Base-by-base conservation (phyloP, 2,888 invertebrate species). In the Ormyrus rosae region DNA sequence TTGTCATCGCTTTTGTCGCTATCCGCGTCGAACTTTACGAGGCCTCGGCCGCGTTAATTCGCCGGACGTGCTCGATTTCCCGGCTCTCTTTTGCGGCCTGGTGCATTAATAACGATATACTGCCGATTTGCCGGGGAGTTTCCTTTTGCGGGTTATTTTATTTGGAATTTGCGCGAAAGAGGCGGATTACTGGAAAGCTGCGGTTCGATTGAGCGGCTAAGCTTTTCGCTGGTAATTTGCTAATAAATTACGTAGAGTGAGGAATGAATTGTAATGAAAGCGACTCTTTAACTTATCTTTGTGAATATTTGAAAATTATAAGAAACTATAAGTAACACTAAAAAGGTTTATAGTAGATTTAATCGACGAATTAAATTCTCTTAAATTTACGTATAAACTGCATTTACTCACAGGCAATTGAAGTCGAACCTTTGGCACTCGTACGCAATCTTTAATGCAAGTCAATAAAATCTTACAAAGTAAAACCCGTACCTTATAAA, bases 11-110 rank as follows among this genome's bases (percentile, higher is more conserved):
- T 34, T 34, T 34, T 34, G 34, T 34, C 34, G 34, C 34, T 34
- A 34, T 34, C 34, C 48, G 45, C 19, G 53, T 71, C 60, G 34
- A 67, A 72, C 55, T 78, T 72, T 72, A 72, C 67, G 78, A 72
- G 65, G 67, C 56, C 56, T 64, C 64, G 50, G 56, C 56, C 58
- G 56, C 56, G 64, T 70, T 70, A 77, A 77, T 70, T 77, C 63
- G 55, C 67, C 53, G 78, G 67, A 67, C 78, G 71, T 48, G 53
- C 48, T 72, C 67, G 72, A 78, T 78, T 67, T 53, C 46, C 72
- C 51, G 10, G 53, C 46, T 55, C 63, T 63, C 72, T 64, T 64
- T 64, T 50, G 55, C 10, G 10, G 13, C 8, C 9, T n/a, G 46
- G 34, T n/a, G 9, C 68, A 53, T 68, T 61, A 61, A 19, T 19